Evolutionary conservation across 2,113 vertebrate species (phyloP), one percentile per base, ranked within the genome.

Genomic region (Sula dactylatra): DNA sequence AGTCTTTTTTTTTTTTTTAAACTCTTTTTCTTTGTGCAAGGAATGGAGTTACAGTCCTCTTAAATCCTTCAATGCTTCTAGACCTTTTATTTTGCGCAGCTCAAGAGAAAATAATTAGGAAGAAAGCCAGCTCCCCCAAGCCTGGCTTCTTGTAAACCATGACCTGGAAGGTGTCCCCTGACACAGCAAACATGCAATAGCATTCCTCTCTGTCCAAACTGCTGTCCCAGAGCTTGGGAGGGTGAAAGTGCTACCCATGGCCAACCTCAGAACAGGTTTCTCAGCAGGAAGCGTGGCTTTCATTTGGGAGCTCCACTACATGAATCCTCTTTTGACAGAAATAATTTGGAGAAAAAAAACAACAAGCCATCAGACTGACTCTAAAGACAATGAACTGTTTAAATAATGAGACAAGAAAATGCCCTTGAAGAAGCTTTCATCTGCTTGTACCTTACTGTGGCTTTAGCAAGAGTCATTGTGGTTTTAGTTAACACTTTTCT

Each of bases 401-500:
- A 82, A 94, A 71, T 54, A 86, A 83, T 1, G 29, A 67, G 72
- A 59, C 32, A 45, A 91, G 9, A 6, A 44, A 82, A 92, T 54
- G 64, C 16, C 94, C 94, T 97, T 93, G 77, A 76, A 89, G 44
- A 72, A 6, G 5, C 9, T 72, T 19, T 81, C 45, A 50, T 47
- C 61, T 65, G 10, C 54, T 87, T 26, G 21, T 7, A 42, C 50
- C 25, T 85, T 55, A 26, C 67, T n/a, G 38, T 88, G 50, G 26
- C 38, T 89, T 84, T 42, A 82, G 47, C 69, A 89, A 70, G 49
- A 84, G 27, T 36, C 59, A 16, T 1, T 5, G 36, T 49, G 49
- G 5, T 54, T 95, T 94, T 94, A 97, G 93, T 96, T 94, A 95
- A 92, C 95, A 94, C 92, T 76, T 94, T 91, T 65, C 42, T 17